A percentile compares a stretch with the other conserved stretches of the same genome.
phyloP scores from a whole-genome alignment of 2,888 invertebrate genomes.

The Drosophila vallismaia region DNA sequence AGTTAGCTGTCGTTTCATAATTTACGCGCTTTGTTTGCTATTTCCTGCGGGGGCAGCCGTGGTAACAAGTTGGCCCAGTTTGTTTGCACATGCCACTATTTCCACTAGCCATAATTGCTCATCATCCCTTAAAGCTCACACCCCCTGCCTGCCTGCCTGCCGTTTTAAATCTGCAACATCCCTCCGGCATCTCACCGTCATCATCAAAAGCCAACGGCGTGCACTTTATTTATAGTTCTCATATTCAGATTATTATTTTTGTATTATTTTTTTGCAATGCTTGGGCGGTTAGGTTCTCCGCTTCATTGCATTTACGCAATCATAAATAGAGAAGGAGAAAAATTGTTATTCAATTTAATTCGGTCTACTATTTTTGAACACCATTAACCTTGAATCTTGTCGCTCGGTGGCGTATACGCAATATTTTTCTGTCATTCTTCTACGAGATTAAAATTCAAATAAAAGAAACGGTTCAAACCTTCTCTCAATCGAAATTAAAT shows the following conservation, averaged over 20 bases:
- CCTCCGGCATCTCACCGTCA: slow-evolving; percentile 10
- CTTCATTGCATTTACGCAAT: slow-evolving; percentile 68
- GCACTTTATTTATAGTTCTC: slow-evolving; percentile 52
- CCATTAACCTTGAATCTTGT: slow-evolving; percentile 54
- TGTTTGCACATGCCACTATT: slow-evolving; percentile 55
- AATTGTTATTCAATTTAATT: slow-evolving; percentile 56
- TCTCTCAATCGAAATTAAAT: no score
- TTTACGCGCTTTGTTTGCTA: slow-evolving; percentile 76
- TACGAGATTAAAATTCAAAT: background rate
- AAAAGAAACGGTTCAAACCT: background rate
- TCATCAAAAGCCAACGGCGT: slow-evolving; percentile 34
- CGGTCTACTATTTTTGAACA: slow-evolving; percentile 48
- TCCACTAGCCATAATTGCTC: slow-evolving; percentile 66
- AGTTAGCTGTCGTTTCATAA: slow-evolving; percentile 75
- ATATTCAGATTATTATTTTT: slow-evolving; percentile 26
- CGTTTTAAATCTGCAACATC: slow-evolving; percentile 13
- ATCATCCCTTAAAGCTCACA: slow-evolving; percentile 44
- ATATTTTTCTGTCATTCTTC: background rate
- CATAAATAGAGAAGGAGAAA: slow-evolving; percentile 46
- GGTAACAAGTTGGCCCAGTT: slow-evolving; percentile 61
- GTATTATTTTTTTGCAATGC: slow-evolving; percentile 35
- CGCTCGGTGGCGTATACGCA: slow-evolving; percentile 26
- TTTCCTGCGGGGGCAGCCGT: slow-evolving; percentile 65
- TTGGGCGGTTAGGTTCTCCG: slow-evolving; percentile 51
- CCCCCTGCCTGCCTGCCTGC: background rate